phyloP scores from a whole-genome alignment of 2,888 invertebrate genomes.

The Bedellia somnulentella region DNA sequence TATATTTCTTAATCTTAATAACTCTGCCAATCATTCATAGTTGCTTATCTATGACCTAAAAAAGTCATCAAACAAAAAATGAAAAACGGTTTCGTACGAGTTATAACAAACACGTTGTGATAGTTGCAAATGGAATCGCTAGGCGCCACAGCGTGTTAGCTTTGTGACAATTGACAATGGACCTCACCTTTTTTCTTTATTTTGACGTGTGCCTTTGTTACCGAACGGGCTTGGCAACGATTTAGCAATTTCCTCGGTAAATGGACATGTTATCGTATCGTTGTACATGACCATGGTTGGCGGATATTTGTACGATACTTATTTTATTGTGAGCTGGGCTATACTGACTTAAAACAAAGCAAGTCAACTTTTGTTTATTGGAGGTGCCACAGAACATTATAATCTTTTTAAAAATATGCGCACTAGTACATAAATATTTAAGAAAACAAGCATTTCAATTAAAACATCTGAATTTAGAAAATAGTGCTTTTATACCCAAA shows the following conservation, averaged over 20 bases:
- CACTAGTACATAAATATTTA: not conserved
- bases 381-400: not conserved
- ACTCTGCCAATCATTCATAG: no score
- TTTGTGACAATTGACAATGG: constrained; percentile 15
- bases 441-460: not conserved
- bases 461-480: no score
- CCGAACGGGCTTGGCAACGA: constrained; percentile 18
- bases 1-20: no score
- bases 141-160: constrained; percentile 9
- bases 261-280: constrained; percentile 5
- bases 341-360: not conserved
- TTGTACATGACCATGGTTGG: not conserved
- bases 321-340: not conserved
- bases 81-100: not conserved
- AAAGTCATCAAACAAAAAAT: not conserved
- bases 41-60: not conserved
- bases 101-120: not conserved
- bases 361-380: not conserved
- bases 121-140: not conserved
- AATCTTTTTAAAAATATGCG: not conserved
- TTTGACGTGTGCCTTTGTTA: constrained; percentile 20
- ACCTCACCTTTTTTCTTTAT: no score
- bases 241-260: constrained; percentile 20
- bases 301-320: not conserved
- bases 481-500: no score